These are phyloP conservation scores for Tenrec ecaudatus DNA, from an alignment of 2,113 vertebrate species.

Conservation along the genomic window DNA sequence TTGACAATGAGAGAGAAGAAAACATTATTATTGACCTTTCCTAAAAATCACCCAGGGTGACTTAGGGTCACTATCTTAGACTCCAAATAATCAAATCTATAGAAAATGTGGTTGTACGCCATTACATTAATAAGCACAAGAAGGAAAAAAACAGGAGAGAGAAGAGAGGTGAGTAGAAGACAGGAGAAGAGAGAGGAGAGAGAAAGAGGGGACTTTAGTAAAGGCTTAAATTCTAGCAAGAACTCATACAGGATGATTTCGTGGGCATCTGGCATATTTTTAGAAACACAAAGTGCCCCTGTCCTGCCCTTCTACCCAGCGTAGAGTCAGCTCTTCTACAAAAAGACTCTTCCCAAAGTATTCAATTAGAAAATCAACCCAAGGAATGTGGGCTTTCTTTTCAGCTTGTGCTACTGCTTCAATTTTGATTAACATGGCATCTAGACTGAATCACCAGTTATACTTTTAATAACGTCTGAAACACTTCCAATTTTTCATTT, in stretches of 20 bases:
- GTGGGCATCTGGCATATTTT: not conserved
- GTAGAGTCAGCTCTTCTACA: not conserved
- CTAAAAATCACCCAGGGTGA: not conserved
- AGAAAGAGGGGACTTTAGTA: not conserved
- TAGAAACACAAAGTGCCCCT: not conserved
- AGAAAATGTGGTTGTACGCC: not conserved
- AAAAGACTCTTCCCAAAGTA: not conserved
- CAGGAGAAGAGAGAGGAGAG: not conserved
- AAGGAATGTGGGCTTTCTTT: slow-evolving; percentile 10
- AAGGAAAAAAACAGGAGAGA: not conserved
- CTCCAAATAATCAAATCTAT: not conserved
- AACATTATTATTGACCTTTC: not conserved
- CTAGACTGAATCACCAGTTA: slow-evolving; percentile 23
- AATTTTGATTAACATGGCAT: not conserved
- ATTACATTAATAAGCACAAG: not conserved
- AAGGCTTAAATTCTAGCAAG: not conserved
- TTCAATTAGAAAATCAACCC: not conserved
- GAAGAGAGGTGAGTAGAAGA: not conserved
- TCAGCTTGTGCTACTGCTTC: slow-evolving; percentile 8
- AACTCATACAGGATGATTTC: not conserved
- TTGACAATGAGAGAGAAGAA: slow-evolving; percentile 23
- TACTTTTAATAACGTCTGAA: slow-evolving; percentile 44
- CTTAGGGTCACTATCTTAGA: not conserved
- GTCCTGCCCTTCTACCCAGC: not conserved
- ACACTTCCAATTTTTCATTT: slow-evolving; percentile 51